Conservation (phyloP, 2,113 vertebrate genomes). For the Daphoenositta chrysoptera region DNA sequence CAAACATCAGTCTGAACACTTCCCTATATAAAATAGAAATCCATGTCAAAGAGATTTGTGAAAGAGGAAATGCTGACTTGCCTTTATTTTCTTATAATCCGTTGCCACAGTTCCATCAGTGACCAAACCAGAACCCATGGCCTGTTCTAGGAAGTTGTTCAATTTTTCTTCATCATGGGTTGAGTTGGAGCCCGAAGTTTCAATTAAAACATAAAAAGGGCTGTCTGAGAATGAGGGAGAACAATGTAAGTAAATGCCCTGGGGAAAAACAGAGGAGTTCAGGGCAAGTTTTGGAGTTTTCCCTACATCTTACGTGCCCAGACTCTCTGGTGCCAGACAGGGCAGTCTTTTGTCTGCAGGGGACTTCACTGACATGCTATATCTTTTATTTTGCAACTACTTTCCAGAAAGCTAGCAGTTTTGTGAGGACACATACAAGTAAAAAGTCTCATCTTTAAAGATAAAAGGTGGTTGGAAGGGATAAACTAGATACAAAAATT, state of each 20-base stretch:
- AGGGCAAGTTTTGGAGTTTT: background rate
- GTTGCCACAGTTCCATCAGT: constrained; percentile 86
- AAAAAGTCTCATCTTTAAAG: background rate
- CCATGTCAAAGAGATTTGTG: background rate
- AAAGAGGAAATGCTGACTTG: background rate
- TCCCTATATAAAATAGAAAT: background rate
- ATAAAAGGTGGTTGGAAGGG: background rate
- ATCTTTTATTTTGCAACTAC: background rate
- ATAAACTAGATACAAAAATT: background rate
- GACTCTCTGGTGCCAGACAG: background rate
- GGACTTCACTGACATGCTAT: background rate
- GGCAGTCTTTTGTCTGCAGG: background rate
- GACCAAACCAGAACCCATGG: constrained; percentile 77
- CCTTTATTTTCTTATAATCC: constrained; percentile 85
- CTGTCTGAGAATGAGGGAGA: constrained; percentile 72
- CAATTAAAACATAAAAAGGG: constrained; percentile 90
- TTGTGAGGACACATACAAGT: background rate
- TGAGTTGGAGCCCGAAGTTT: constrained; percentile 86
- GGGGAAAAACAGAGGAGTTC: background rate
- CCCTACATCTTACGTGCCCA: background rate
- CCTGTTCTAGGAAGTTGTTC: constrained; percentile 80
- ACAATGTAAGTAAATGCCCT: background rate
- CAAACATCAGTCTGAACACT: background rate
- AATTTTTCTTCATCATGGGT: constrained; percentile 88
- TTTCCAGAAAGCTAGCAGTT: background rate